These are phyloP conservation scores for Diachasmimorpha longicaudata DNA, from an alignment of 1,140 invertebrate genomes.

Conservation along the genomic window DNA sequence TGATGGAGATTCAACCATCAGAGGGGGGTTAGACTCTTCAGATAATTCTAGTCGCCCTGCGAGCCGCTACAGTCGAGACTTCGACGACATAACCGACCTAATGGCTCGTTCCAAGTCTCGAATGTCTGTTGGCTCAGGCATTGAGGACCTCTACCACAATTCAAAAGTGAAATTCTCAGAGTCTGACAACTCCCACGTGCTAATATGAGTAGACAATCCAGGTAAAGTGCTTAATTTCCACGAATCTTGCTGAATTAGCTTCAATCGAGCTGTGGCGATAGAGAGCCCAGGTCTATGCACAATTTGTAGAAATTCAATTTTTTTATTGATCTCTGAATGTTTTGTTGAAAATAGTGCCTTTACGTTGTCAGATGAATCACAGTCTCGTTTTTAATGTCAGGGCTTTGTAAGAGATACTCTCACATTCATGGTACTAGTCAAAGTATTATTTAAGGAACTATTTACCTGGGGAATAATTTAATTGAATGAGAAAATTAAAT, in stretches of 20 bases:
- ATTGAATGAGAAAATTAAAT: neutral
- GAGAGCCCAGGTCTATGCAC: neutral
- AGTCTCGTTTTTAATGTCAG: neutral
- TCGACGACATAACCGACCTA: constrained; percentile 64
- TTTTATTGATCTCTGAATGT: neutral
- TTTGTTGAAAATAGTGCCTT: neutral
- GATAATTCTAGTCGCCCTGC: constrained; percentile 61
- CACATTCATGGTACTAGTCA: neutral
- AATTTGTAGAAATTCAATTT: neutral
- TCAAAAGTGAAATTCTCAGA: constrained; percentile 52
- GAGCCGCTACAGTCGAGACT: constrained; percentile 63
- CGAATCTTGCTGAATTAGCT: neutral
- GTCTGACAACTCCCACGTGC: constrained; percentile 47
- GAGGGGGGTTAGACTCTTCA: constrained; percentile 56
- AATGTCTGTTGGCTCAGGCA: constrained; percentile 56
- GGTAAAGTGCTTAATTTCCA: neutral
- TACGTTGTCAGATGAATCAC: neutral
- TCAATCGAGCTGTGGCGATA: neutral
- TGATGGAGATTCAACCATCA: constrained; percentile 59
- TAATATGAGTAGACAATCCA: constrained; percentile 41
- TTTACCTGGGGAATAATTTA: no score
- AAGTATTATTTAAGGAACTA: neutral
- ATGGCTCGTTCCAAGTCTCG: constrained; percentile 65
- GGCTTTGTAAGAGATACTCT: neutral
- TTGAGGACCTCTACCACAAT: constrained; percentile 55